These are phyloP conservation scores for Petrocephalus sullivani DNA, from an alignment of 2,797 vertebrate genomes.

Conservation along the genomic window DNA sequence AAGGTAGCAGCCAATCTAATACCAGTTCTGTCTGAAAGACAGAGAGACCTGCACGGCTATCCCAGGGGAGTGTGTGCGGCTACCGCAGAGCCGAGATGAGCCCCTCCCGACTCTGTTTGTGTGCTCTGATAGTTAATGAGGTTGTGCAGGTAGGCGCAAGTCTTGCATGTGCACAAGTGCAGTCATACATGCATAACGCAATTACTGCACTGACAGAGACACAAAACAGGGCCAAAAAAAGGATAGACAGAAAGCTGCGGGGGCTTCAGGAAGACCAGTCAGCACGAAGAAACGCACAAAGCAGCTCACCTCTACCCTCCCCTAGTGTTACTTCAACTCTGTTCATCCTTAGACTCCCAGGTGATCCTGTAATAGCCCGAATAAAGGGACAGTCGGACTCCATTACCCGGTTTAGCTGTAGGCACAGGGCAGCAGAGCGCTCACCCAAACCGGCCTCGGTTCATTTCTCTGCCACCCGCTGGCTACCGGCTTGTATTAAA, in stretches of 20 bases:
- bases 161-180: not conserved
- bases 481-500: not conserved
- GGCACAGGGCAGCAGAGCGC: not conserved
- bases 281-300: not conserved
- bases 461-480: not conserved
- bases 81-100: not conserved
- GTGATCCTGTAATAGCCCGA: not conserved
- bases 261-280: not conserved
- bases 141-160: not conserved
- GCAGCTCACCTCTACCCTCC: not conserved
- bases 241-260: not conserved
- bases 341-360: not conserved
- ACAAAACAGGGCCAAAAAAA: not conserved
- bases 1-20: not conserved
- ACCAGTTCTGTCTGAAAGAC: not conserved
- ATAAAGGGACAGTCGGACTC: not conserved
- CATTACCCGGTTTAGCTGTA: not conserved
- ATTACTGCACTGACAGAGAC: not conserved
- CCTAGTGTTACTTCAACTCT: not conserved
- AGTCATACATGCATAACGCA: not conserved
- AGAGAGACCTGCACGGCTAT: not conserved
- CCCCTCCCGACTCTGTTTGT: not conserved
- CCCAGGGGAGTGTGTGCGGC: not conserved
- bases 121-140: not conserved
- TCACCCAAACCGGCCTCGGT: not conserved